Percentiles rank a stretch among this genome's conserved stretches.
phyloP scores from a whole-genome alignment of 2,888 invertebrate genomes.

The Pandemis heparana region DNA sequence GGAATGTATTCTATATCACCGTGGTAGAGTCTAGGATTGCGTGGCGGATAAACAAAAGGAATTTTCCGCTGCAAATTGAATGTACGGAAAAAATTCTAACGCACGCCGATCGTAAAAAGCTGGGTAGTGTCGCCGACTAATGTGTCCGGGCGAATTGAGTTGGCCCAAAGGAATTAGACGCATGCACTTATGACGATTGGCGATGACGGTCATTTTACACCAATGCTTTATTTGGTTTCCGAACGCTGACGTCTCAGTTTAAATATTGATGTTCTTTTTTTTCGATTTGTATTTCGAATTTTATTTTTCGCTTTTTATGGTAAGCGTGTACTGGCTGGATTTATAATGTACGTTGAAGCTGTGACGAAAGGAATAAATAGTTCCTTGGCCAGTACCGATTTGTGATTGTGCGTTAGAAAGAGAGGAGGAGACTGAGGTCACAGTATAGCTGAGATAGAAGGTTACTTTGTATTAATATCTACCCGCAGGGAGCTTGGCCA shows the following conservation, averaged over 20 bases:
- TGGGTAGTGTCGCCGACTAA: constrained; percentile 78
- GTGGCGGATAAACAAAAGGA: constrained; percentile 53
- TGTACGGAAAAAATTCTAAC: constrained; percentile 61
- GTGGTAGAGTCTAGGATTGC: constrained; percentile 7
- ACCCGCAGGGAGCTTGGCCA: too few species aligned
- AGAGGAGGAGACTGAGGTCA: too few species aligned
- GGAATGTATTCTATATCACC: constrained; percentile 50
- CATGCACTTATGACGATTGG: constrained; percentile 52
- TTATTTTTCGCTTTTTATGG: too few species aligned
- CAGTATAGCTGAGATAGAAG: too few species aligned
- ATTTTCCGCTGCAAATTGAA: constrained; percentile 78
- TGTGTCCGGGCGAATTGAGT: constrained; percentile 84
- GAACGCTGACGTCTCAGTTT: too few species aligned
- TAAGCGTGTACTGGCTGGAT: too few species aligned
- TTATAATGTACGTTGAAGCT: too few species aligned
- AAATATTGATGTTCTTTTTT: background rate
- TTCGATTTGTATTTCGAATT: too few species aligned
- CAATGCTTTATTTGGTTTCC: background rate
- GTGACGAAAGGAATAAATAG: too few species aligned
- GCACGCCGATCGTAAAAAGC: constrained; percentile 76
- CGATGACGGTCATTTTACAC: constrained; percentile 46
- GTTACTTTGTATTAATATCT: too few species aligned
- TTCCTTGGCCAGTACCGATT: too few species aligned
- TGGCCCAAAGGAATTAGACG: constrained; percentile 78
- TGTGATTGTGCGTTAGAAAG: too few species aligned